These are phyloP conservation scores for Phodopus roborovskii DNA, from an alignment of 2,113 vertebrate genomes.

Conservation along the genomic window DNA sequence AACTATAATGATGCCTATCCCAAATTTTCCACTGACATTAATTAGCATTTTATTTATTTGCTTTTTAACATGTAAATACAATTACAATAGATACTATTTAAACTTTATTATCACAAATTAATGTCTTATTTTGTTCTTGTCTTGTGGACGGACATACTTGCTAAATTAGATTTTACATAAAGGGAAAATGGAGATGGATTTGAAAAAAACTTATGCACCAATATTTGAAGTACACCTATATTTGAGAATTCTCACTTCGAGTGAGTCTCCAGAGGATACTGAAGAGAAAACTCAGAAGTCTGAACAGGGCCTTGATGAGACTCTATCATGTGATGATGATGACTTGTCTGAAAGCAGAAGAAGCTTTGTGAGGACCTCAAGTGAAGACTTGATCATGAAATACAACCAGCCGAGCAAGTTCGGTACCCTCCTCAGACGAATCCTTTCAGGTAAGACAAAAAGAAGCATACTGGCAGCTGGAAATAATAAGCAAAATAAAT, in stretches of 20 bases:
- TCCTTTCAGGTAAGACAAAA: slow-evolving; percentile 62
- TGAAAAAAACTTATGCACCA: slow-evolving; percentile 65
- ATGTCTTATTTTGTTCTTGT: background rate
- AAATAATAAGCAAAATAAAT: background rate
- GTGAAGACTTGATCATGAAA: background rate
- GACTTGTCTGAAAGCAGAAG: background rate
- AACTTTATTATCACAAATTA: slow-evolving; percentile 10
- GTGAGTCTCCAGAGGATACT: background rate
- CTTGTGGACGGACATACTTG: background rate
- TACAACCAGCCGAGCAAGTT: background rate
- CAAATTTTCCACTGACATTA: background rate
- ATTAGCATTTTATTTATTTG: background rate
- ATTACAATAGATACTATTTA: background rate
- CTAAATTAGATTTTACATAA: slow-evolving; percentile 72
- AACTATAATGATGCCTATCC: background rate
- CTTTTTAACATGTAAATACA: background rate
- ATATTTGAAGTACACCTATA: slow-evolving; percentile 82
- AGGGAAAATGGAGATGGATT: slow-evolving; percentile 20
- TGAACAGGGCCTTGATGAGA: background rate
- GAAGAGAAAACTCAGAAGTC: background rate
- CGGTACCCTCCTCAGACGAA: background rate
- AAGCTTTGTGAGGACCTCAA: fast-evolving
- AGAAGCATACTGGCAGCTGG: background rate
- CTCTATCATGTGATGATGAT: background rate
- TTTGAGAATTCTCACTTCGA: slow-evolving; percentile 64